Base-by-base conservation (phyloP, 2,888 invertebrate genomes). In the Aquatica leii region DNA sequence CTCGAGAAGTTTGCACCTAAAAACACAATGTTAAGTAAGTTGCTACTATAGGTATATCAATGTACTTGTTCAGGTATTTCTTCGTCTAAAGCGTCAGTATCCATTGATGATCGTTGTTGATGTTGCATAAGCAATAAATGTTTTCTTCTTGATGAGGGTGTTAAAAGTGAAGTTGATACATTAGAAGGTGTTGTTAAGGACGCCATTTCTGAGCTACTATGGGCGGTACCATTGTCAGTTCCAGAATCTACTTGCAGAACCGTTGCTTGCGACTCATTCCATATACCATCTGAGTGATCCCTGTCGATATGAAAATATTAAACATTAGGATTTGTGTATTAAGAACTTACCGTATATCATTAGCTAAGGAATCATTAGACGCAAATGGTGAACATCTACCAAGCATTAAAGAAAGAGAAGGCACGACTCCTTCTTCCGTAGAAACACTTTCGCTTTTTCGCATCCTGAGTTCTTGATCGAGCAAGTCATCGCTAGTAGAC, bases 211-310 rank as follows among this genome's bases (percentile, higher is more conserved):
- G 84, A 83, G 69, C 82, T 82, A 68, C 83, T 83, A 57, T 87
- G 80, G 0, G 86, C 85, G 1, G 87, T 86, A 40, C 87, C 87
- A 78, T 87, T 88, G 73, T 88, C 87, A 12, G 87, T 87, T 41
- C 87, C 87, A 12, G 88, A 88, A 76, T 92, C 92, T 0, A 88
- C 87, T 81, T 90, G 92, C 34, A 93, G 84, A 12, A 94, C 92
- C 0, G 93, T 94, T 6, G 91, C 90, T 82, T 94, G 94, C 9
- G 94, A 94, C 82, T 94, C 94, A 81, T 94, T 94, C 93, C 94
- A 94, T 75, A 92, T 89, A 52, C 92, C 91, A 77, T 94, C 94
- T 49, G 93, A 93, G 80, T 93, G 93, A 79, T 94, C 94, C 75
- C 91, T 84, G 21, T 83, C 17, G 59, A 21, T 48, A 37, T 52